Evolutionary conservation across 2,888 invertebrate genomes (phyloP), one percentile per base, ranked within the genome.

Genomic region (Stictocephala bisonia): DNA sequence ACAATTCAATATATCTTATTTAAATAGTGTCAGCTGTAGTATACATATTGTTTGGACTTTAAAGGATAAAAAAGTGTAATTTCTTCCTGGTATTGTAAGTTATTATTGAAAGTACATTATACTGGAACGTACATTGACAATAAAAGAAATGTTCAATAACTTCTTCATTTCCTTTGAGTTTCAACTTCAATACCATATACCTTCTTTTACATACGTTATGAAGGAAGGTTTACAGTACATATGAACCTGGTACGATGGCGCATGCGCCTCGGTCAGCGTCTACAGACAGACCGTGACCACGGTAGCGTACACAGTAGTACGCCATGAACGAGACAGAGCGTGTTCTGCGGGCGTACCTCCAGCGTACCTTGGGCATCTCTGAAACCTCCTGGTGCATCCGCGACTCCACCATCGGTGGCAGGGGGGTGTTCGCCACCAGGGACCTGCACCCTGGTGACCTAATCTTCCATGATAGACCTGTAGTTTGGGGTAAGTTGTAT

Each of bases 381-480:
- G 58, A 58, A 40, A 75, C 74, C 35, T 70, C 74, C 26, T 93
- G 93, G 91, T 86, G 82, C 72, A 85, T 93, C 72, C 84, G 82
- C 67, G 84, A 86, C 76, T 92, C 93, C 0, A 79, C 84, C 18
- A 81, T 90, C 6, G 89, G 90, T 51, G 93, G 93, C 6, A 89
- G 92, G 22, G 93, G 93, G 1, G 82, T 94, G 1, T 87, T 93
- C 78, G 91, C 93, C 18, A 87, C 85, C 2, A 86, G 88, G 75
- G 88, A 92, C 80, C 90, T 93, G 48, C 82, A 84, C 72, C 82
- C 86, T 29, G 92, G 92, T 41, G 92, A 93, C 83, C 82, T 91
- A 29, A 87, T 94, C 66, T 93, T 91, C 80, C 85, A 87, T 11
- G 94, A 94, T 82, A 86, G 85, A 69, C 90, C 94, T 0, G 83